A percentile compares a stretch with the other conserved stretches of the same genome.
phyloP scores from a whole-genome alignment of 2,797 vertebrate genomes.

The Columba guinea region DNA sequence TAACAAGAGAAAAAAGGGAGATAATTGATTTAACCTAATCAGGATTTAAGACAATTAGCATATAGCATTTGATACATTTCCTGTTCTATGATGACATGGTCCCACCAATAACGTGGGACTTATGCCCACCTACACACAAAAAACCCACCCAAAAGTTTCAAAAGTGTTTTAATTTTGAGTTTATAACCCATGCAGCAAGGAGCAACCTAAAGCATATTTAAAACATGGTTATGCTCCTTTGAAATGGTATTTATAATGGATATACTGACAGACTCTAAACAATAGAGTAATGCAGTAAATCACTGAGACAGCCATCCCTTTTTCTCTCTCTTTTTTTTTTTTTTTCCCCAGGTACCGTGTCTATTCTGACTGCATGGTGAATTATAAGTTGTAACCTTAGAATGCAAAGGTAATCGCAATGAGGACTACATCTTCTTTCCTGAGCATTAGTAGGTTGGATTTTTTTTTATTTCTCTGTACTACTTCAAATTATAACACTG shows the following conservation, averaged over 20 bases:
- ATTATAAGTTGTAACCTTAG: background rate
- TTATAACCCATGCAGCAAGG: background rate
- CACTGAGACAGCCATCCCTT: background rate
- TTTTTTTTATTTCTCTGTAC: background rate
- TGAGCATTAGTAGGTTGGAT: background rate
- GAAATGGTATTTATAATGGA: background rate
- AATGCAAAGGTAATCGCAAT: background rate
- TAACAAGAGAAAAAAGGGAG: background rate
- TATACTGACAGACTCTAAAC: background rate
- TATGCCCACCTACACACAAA: background rate
- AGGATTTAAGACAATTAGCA: background rate
- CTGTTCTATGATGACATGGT: background rate
- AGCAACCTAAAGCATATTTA: background rate
- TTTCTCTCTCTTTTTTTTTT: background rate
- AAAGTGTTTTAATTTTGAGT: background rate
- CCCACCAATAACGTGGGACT: background rate
- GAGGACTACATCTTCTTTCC: background rate
- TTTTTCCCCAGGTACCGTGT: background rate
- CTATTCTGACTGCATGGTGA: background rate
- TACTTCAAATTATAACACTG: background rate
- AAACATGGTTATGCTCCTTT: conserved; percentile 11
- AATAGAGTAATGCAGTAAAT: background rate
- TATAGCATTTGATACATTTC: background rate
- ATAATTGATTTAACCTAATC: background rate
- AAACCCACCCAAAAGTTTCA: background rate